These are phyloP conservation scores for Drosophila athabasca DNA, from an alignment of 1,140 invertebrate genomes.

Conservation along the genomic window DNA sequence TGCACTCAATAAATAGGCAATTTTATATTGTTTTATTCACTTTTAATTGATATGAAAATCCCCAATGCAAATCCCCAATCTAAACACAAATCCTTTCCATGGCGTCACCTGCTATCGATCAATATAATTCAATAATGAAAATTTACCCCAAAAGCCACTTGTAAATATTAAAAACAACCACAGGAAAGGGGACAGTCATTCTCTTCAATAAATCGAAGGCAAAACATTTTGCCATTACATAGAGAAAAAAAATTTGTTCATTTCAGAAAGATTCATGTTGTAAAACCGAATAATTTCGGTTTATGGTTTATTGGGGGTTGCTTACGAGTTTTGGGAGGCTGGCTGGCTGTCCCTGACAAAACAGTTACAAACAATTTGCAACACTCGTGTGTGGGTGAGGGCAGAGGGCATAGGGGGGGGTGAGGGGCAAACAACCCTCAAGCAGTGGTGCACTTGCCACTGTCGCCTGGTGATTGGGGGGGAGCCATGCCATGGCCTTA, in stretches of 20 bases:
- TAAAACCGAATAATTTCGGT: slow-evolving; percentile 78
- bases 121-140: slow-evolving; percentile 44
- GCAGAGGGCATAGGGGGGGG: too few species aligned
- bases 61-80: slow-evolving; percentile 68
- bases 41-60: slow-evolving; percentile 75
- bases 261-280: slow-evolving; percentile 65
- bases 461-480: slow-evolving; percentile 35
- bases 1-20: slow-evolving; percentile 1
- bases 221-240: slow-evolving; percentile 47
- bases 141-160: slow-evolving; percentile 72
- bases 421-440: slow-evolving; percentile 54
- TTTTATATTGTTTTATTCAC: not conserved
- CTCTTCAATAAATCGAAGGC: slow-evolving; percentile 56
- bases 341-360: slow-evolving; percentile 55
- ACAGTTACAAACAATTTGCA: slow-evolving; percentile 77
- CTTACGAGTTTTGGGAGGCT: slow-evolving; percentile 35
- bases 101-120: slow-evolving; percentile 7
- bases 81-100: slow-evolving; percentile 46
- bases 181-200: slow-evolving; percentile 43
- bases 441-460: slow-evolving; percentile 64
- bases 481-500: too few species aligned
- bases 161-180: slow-evolving; percentile 73
- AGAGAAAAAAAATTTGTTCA: slow-evolving; percentile 72
- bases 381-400: slow-evolving; percentile 67
- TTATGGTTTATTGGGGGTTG: slow-evolving; percentile 40